A percentile compares a stretch with the other conserved stretches of the same genome.
These are phyloP conservation scores for Leptocoma aspasia DNA, from an alignment of 2,113 vertebrate species.

Conservation along the genomic window DNA sequence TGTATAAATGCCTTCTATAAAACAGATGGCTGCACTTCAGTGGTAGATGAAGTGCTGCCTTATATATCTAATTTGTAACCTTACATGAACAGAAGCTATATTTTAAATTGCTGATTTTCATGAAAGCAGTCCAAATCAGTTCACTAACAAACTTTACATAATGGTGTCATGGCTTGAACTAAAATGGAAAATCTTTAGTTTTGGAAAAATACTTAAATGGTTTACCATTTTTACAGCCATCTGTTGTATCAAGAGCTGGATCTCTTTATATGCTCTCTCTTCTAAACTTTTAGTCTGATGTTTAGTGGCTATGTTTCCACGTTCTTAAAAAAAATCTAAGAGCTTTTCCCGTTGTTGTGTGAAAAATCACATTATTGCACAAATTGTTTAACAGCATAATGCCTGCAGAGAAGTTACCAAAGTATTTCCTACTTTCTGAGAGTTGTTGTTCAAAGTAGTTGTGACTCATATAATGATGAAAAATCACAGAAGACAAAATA, in stretches of 20 bases:
- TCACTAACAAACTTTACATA: not conserved
- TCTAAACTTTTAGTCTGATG: not conserved
- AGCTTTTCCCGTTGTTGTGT: not conserved
- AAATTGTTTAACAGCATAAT: not conserved
- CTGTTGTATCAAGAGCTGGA: not conserved
- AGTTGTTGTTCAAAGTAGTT: not conserved
- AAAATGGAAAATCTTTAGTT: not conserved
- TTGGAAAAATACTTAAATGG: not conserved
- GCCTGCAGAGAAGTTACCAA: not conserved
- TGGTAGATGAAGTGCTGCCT: slow-evolving; percentile 9
- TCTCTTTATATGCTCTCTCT: not conserved
- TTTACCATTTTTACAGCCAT: not conserved
- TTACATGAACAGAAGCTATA: slow-evolving; percentile 18
- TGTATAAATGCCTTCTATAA: not conserved
- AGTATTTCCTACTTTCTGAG: not conserved
- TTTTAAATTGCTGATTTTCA: slow-evolving; percentile 11
- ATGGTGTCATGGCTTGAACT: not conserved
- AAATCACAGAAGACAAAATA: not conserved
- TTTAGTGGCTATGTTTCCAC: not conserved
- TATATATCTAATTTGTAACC: slow-evolving; percentile 11
- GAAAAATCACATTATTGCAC: not conserved
- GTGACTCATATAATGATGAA: not conserved
- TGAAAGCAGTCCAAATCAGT: not conserved
- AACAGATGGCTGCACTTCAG: slow-evolving; percentile 55
- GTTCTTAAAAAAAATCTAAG: not conserved